These are phyloP conservation scores for Metopolophium dirhodum DNA, from an alignment of 1,140 invertebrate genomes.

Conservation along the genomic window DNA sequence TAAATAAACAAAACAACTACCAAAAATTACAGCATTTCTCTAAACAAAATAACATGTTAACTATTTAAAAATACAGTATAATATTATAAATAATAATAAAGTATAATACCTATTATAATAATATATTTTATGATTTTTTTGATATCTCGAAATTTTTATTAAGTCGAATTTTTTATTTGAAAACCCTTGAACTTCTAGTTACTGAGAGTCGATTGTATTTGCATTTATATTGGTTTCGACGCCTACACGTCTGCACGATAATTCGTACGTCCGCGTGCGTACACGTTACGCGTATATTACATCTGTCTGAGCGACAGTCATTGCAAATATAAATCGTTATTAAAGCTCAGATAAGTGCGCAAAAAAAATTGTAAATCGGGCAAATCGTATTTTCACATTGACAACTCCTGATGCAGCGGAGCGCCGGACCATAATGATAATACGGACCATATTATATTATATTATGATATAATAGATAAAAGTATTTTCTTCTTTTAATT, in stretches of 20 bases:
- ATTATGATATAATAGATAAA: not conserved
- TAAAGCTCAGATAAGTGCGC: not conserved
- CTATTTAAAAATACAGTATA: not conserved
- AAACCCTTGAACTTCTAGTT: not conserved
- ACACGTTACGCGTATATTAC: not conserved
- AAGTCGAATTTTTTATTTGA: not conserved
- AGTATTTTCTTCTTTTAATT: too few species aligned
- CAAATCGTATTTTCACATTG: not conserved
- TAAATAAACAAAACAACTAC: too few species aligned
- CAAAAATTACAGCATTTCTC: too few species aligned
- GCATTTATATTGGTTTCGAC: slow-evolving; percentile 18
- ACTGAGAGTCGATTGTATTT: not conserved
- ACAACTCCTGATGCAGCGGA: not conserved
- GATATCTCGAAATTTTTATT: too few species aligned
- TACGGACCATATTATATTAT: too few species aligned
- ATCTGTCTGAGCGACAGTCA: not conserved
- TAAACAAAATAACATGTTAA: too few species aligned
- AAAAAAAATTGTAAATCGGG: not conserved
- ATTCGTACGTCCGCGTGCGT: not conserved
- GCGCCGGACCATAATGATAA: too few species aligned
- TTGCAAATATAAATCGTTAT: not conserved
- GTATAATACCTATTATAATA: too few species aligned
- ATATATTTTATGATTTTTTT: too few species aligned
- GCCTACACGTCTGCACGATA: not conserved
- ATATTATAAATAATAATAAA: not conserved